Conservation (phyloP, 2,888 invertebrate genomes). For the Microctonus aethiopoides region DNA sequence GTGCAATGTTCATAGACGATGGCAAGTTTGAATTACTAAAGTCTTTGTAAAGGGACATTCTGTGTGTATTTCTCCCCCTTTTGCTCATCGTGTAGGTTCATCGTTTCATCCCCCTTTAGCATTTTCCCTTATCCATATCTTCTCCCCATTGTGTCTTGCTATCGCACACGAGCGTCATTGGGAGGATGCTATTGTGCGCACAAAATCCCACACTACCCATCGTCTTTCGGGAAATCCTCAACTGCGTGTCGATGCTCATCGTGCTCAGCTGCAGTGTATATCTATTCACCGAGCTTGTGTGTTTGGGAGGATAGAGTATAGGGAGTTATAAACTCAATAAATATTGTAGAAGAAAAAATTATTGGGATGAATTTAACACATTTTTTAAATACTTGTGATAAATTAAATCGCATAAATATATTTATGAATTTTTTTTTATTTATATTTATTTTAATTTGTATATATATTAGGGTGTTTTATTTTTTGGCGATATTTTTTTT, state of each 20-base stretch:
- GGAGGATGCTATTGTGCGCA: slow-evolving; percentile 24
- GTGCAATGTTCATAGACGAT: background rate
- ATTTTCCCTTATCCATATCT: slow-evolving; percentile 27
- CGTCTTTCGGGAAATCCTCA: slow-evolving; percentile 12
- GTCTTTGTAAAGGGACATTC: slow-evolving; percentile 10
- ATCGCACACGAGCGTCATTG: slow-evolving; percentile 23
- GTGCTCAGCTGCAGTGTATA: too few relatives aligned
- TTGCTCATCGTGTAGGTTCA: slow-evolving; percentile 1
- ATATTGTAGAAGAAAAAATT: too few relatives aligned
- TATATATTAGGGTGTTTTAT: too few relatives aligned
- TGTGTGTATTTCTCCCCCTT: background rate
- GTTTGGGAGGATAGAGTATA: too few relatives aligned
- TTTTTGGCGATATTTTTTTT: too few relatives aligned
- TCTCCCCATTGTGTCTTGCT: slow-evolving; percentile 18
- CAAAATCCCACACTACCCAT: slow-evolving; percentile 7
- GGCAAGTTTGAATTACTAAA: background rate
- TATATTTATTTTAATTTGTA: too few relatives aligned
- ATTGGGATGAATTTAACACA: too few relatives aligned
- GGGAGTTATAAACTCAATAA: too few relatives aligned
- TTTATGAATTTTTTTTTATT: too few relatives aligned
- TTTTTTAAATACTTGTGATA: too few relatives aligned
- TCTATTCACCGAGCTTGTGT: background rate
- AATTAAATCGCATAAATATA: too few relatives aligned
- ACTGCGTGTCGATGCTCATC: slow-evolving; percentile 10
- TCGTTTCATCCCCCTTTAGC: background rate